phyloP scores from a whole-genome alignment of 2,797 vertebrate genomes.

The Melanotaenia trifasciata region DNA sequence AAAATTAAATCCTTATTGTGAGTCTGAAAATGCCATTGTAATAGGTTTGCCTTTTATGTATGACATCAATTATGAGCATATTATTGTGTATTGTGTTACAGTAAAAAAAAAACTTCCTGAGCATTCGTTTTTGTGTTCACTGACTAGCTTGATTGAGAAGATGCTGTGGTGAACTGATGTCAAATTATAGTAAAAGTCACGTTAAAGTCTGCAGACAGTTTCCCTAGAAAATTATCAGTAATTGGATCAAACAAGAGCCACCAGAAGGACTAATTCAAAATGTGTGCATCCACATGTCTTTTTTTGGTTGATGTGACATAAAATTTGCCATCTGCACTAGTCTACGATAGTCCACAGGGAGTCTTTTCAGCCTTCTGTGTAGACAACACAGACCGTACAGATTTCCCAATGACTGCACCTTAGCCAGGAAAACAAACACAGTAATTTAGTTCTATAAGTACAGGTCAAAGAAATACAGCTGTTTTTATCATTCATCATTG shows the following conservation, averaged over 20 bases:
- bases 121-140: conserved; percentile 14
- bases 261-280: not conserved
- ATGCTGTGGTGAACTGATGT: conserved; percentile 32
- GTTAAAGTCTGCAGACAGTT: conserved; percentile 21
- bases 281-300: not conserved
- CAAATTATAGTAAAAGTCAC: conserved; percentile 13
- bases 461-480: not conserved
- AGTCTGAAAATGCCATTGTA: conserved; percentile 45
- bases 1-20: conserved; percentile 47
- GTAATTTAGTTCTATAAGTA: not conserved
- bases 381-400: not conserved
- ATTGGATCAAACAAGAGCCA: conserved; percentile 16
- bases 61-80: conserved; percentile 15
- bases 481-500: not conserved
- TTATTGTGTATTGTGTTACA: conserved; percentile 21
- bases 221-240: not conserved
- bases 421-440: not conserved
- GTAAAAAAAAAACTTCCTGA: not conserved
- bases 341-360: not conserved
- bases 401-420: not conserved
- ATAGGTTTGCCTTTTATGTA: conserved; percentile 48
- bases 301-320: not conserved
- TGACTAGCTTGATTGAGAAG: conserved; percentile 29
- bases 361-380: not conserved
- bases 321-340: too few relatives aligned